phyloP scores from a whole-genome alignment of 2,888 invertebrate species.

The Zygothrica quintamaculata region DNA sequence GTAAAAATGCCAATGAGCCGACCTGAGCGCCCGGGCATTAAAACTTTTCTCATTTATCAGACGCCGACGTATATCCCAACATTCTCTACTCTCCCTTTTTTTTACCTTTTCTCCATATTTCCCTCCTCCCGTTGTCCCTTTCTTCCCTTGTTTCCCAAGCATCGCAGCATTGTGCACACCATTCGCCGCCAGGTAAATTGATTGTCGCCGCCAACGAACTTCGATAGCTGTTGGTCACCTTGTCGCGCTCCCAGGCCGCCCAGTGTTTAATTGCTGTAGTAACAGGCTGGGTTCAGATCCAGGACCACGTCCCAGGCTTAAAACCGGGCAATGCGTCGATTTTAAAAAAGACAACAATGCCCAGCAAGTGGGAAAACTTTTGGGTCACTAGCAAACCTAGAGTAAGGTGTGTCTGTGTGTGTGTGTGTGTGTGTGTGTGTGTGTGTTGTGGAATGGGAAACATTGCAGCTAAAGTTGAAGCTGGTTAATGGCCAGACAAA shows the following conservation, averaged over 20 bases:
- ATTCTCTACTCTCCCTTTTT: no score
- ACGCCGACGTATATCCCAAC: slow-evolving; percentile 34
- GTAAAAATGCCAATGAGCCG: slow-evolving; percentile 77
- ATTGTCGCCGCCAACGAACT: slow-evolving; percentile 70
- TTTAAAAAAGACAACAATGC: slow-evolving; percentile 52
- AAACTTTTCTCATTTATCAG: slow-evolving; percentile 78
- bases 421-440: not conserved
- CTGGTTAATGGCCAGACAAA: slow-evolving; percentile 71
- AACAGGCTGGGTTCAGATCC: not conserved
- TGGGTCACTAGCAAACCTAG: slow-evolving; percentile 33
- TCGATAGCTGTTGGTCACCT: slow-evolving; percentile 72
- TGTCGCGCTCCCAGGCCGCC: slow-evolving; percentile 55
- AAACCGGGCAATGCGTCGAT: slow-evolving; percentile 38
- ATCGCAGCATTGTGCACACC: not conserved
- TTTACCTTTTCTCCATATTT: not conserved
- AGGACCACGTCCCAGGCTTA: not conserved
- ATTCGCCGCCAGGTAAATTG: slow-evolving; percentile 68
- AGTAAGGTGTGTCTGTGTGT: not conserved
- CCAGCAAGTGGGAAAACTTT: slow-evolving; percentile 67
- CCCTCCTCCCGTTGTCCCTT: not conserved
- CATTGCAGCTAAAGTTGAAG: slow-evolving; percentile 51
- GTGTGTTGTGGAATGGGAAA: no score
- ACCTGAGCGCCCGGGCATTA: slow-evolving; percentile 71
- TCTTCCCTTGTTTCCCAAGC: no score
- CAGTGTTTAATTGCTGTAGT: slow-evolving; percentile 67